Conservation (phyloP, 1,140 invertebrate genomes). For the Caerostris extrusa region DNA sequence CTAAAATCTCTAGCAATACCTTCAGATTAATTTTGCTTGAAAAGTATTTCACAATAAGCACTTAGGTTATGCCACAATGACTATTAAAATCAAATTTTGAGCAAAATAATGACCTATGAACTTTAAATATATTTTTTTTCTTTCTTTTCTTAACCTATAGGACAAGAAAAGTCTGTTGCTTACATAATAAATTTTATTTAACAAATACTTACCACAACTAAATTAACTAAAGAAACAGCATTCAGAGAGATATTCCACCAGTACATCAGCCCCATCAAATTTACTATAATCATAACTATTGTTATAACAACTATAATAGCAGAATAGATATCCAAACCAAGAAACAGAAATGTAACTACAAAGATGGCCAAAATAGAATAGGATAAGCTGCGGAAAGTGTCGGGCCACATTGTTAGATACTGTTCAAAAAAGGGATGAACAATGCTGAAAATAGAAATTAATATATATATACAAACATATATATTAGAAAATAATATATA, state of each 20-base stretch:
- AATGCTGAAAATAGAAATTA: constrained; percentile 80
- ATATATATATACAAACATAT: constrained; percentile 77
- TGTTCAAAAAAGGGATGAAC: constrained; percentile 86
- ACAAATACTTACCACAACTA: constrained; percentile 84
- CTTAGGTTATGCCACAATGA: no score
- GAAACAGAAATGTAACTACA: constrained; percentile 83
- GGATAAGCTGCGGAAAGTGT: constrained; percentile 82
- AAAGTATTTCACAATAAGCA: no score
- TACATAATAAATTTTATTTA: no score
- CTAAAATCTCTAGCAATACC: no score
- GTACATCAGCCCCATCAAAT: constrained; percentile 84
- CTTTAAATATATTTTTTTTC: no score
- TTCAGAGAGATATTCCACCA: constrained; percentile 84
- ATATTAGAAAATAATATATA: neutral
- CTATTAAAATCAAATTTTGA: no score
- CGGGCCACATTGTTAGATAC: constrained; percentile 83
- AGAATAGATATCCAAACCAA: constrained; percentile 84
- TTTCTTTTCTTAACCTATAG: no score
- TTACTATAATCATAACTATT: constrained; percentile 83
- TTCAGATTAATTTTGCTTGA: no score
- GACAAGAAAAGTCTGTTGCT: no score
- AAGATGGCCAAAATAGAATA: constrained; percentile 83
- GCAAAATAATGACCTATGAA: no score
- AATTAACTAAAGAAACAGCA: constrained; percentile 85
- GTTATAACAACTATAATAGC: constrained; percentile 83